Conservation (phyloP, 2,113 vertebrate genomes). For the Apodemus sylvaticus region DNA sequence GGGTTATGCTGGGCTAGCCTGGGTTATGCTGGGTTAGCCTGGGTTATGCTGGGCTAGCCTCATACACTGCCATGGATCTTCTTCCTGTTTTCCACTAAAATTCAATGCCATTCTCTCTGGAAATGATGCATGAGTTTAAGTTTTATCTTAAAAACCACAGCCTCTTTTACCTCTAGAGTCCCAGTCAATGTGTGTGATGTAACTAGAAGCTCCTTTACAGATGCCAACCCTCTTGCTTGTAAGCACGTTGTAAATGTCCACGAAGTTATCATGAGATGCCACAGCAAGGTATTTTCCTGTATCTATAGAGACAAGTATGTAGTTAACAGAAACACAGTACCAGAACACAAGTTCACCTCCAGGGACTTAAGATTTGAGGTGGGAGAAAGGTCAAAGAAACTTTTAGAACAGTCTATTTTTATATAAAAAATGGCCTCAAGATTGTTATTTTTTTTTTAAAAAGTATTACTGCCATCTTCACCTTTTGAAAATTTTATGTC, state of each 20-base stretch:
- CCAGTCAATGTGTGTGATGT: conserved; percentile 98
- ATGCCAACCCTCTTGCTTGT: conserved; percentile 98
- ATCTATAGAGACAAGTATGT: conserved; percentile 84
- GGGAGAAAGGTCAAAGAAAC: background rate
- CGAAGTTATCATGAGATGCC: conserved; percentile 98
- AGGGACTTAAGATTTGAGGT: conserved; percentile 31
- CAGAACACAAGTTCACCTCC: background rate
- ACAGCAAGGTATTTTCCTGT: conserved; percentile 97
- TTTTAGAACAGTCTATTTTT: background rate
- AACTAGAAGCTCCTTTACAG: conserved; percentile 96
- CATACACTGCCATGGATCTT: background rate
- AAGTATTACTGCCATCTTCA: conserved; percentile 68
- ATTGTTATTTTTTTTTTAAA: background rate
- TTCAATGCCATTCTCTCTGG: background rate
- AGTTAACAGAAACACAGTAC: conserved; percentile 67
- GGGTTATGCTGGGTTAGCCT: background rate
- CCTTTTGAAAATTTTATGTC: conserved; percentile 98
- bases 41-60: background rate
- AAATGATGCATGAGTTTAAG: background rate
- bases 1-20: background rate
- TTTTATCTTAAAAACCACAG: conserved; percentile 21
- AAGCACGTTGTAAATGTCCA: conserved; percentile 98
- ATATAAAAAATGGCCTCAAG: background rate
- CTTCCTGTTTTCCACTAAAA: background rate
- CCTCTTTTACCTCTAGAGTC: conserved; percentile 91